Base-by-base conservation (phyloP, 2,888 invertebrate species). In the Hirtodrosophila cameraria region DNA sequence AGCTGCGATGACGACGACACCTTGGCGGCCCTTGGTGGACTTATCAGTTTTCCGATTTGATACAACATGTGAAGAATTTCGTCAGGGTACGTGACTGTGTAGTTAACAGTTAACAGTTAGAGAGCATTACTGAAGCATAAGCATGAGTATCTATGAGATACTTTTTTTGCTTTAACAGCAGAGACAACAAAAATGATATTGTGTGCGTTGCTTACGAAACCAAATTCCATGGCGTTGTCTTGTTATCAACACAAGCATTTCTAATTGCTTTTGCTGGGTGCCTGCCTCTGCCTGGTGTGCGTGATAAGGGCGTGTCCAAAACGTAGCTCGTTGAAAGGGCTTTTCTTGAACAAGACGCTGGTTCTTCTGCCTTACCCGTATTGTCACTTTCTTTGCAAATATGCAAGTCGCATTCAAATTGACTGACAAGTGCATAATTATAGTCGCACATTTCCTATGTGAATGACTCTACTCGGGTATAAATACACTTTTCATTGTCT, bases 201-300 rank as follows among this genome's bases (percentile, higher is more conserved):
- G 52, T 64, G 52, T 48, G 57, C 35, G 12, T 64, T 27, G 6
- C 45, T 66, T 67, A 52, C 60, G 67, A 71, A 67, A 70, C 38
- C 18, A 25, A 28, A 35, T 58, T 45, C 27, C 43, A 28, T 11
- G 41, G 12, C 23, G 31, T 48, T 52, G 18, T 41, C 31, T 9
- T 16, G 31, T 48, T 52, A 27, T 41, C 31, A 42, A 27, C 31
- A 55, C 36, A 39, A 49, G 53, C 39, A 58, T 63, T 66, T 63
- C 48, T 53, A 66, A 66, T 63, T 66, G 58, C 33, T 52, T 61
- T 48, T 11, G 3, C 15, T n/a, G 15, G n/a, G 13, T 8, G n/a
- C n/a, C n/a, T n/a, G n/a, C n/a, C n/a, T n/a, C n/a, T n/a, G n/a
- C n/a, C n/a, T n/a, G 3, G 18, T 18, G 31, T 35, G 35, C 27